Conservation (phyloP, 1,140 invertebrate species). For the Venustaconcha ellipsiformis region DNA sequence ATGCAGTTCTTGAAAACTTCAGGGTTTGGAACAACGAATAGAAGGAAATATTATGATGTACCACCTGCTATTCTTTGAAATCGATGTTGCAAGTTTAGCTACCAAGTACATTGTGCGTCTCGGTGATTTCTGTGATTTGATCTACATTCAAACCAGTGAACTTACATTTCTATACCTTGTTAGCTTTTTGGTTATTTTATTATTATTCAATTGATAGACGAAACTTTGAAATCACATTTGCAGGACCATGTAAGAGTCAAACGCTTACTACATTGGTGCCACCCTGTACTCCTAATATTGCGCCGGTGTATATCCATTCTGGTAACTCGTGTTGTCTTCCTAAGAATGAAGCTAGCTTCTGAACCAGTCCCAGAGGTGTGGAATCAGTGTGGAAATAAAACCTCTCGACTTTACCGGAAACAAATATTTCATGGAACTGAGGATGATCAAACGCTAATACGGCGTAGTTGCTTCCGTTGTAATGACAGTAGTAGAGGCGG, state of each 20-base stretch:
- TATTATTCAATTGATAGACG: too few species aligned
- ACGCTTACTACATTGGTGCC: constrained; percentile 53
- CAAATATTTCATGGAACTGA: constrained; percentile 55
- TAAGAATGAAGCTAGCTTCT: constrained; percentile 36
- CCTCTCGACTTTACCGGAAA: constrained; percentile 37
- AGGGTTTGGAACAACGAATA: too few species aligned
- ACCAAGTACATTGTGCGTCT: too few species aligned
- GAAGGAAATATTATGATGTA: too few species aligned
- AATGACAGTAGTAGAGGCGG: constrained; percentile 59
- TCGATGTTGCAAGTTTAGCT: too few species aligned
- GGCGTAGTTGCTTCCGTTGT: constrained; percentile 52
- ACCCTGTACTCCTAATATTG: constrained; percentile 67
- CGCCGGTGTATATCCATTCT: constrained; percentile 65
- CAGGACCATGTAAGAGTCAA: background rate
- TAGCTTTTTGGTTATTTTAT: too few species aligned
- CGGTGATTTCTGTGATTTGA: too few species aligned
- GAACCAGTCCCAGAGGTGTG: constrained; percentile 44
- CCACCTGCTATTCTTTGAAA: too few species aligned
- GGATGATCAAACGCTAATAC: constrained; percentile 58
- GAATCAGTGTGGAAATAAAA: constrained; percentile 38
- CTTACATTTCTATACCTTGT: too few species aligned
- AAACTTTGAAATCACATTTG: too few species aligned
- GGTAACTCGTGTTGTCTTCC: constrained; percentile 58
- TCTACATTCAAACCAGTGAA: too few species aligned
- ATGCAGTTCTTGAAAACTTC: too few species aligned